phyloP scores from a whole-genome alignment of 2,888 invertebrate species.

The Calephelis perditalis region DNA sequence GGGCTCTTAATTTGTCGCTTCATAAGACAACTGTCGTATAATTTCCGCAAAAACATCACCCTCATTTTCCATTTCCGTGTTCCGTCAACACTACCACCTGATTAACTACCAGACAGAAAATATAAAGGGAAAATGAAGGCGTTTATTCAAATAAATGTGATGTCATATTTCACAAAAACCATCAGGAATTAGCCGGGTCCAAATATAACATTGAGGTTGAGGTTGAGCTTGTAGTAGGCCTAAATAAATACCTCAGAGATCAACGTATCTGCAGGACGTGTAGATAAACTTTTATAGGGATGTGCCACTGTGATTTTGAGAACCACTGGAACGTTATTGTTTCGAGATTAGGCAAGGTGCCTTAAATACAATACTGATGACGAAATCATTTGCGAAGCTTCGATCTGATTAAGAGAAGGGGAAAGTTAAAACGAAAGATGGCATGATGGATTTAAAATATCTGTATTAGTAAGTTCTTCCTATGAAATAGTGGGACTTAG shows the following conservation, averaged over 20 bases:
- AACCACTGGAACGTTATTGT: too few relatives aligned
- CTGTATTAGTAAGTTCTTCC: too few relatives aligned
- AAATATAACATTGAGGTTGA: conserved; percentile 6
- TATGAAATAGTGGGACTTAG: too few relatives aligned
- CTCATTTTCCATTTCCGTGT: conserved; percentile 9
- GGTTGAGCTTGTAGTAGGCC: conserved; percentile 11
- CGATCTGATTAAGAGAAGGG: too few relatives aligned
- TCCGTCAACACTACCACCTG: conserved; percentile 1
- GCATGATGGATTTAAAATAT: too few relatives aligned
- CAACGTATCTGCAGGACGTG: neutral
- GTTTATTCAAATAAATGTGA: conserved; percentile 10
- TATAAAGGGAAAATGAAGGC: conserved; percentile 5
- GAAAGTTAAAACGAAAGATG: too few relatives aligned
- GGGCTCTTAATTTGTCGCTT: neutral
- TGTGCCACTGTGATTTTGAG: neutral
- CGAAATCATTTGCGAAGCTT: too few relatives aligned
- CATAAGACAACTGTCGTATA: neutral
- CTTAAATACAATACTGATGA: too few relatives aligned
- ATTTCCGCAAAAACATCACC: conserved; percentile 3
- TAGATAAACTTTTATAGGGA: conserved; percentile 7
- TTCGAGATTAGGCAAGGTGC: too few relatives aligned
- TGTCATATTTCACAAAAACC: conserved; percentile 11
- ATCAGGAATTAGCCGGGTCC: conserved; percentile 10
- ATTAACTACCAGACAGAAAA: conserved; percentile 4
- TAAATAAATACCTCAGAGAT: conserved; percentile 13